A percentile compares a stretch with the other conserved stretches of the same genome.
Conservation (phyloP, 2,797 vertebrate species). For the Psittacula echo region DNA sequence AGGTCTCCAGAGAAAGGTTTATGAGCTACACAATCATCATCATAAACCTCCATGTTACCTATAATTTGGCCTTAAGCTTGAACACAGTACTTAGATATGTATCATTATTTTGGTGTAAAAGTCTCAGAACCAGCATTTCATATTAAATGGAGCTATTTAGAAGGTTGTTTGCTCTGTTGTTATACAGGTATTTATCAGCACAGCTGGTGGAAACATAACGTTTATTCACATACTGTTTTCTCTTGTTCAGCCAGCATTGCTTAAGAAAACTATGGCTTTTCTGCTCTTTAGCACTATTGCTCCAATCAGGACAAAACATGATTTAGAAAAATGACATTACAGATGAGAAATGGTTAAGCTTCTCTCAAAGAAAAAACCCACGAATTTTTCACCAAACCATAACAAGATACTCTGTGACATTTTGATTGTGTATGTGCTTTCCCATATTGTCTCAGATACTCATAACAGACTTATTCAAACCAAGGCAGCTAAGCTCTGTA, state of each 20-base stretch:
- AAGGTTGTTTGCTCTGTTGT: neutral
- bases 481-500: neutral
- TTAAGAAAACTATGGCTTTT: neutral
- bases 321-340: neutral
- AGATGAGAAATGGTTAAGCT: neutral
- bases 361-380: neutral
- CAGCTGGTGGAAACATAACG: neutral
- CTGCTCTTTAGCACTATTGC: neutral
- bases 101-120: neutral
- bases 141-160: neutral
- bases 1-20: neutral
- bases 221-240: neutral
- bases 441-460: neutral
- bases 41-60: neutral
- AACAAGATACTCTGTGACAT: neutral
- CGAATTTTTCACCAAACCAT: neutral
- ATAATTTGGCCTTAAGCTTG: neutral
- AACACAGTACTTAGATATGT: neutral
- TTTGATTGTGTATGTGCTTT: neutral
- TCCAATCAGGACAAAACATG: neutral
- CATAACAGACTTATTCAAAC: neutral
- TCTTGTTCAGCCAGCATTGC: neutral
- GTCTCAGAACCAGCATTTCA: neutral
- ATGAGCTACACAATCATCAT: neutral
- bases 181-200: neutral